Conservation (phyloP, 2,888 invertebrate genomes). For the Unio delphinus region DNA sequence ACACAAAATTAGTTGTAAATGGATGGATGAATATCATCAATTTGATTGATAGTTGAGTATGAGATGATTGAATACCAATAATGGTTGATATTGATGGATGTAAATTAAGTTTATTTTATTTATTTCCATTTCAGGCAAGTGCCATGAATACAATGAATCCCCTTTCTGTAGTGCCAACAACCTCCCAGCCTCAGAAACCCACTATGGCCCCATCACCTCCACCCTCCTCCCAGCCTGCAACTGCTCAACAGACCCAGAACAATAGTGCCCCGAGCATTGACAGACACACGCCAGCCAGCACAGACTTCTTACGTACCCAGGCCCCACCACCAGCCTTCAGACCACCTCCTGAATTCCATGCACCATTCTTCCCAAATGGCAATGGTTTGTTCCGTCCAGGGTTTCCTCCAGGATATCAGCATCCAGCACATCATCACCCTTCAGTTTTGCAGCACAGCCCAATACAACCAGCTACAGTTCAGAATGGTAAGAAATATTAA, state of each 20-base stretch:
- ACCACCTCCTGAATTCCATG: slow-evolving; percentile 65
- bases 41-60: background rate
- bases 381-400: slow-evolving; percentile 69
- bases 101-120: background rate
- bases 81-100: background rate
- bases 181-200: slow-evolving; percentile 26
- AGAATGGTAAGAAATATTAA: slow-evolving; percentile 57
- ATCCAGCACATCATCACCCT: slow-evolving; percentile 66
- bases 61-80: background rate
- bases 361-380: slow-evolving; percentile 67
- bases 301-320: slow-evolving; percentile 62
- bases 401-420: slow-evolving; percentile 61
- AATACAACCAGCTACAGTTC: slow-evolving; percentile 51
- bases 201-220: slow-evolving; percentile 22
- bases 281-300: slow-evolving; percentile 38
- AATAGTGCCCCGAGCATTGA: slow-evolving; percentile 28
- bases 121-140: slow-evolving; percentile 15
- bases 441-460: slow-evolving; percentile 59
- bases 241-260: slow-evolving; percentile 28
- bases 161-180: slow-evolving; percentile 2
- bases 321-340: slow-evolving; percentile 60
- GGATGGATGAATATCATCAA: background rate
- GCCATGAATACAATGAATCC: slow-evolving; percentile 29
- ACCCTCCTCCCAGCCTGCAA: slow-evolving; percentile 23
- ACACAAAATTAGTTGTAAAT: background rate